A percentile compares a stretch with the other conserved stretches of the same genome.
Conservation (phyloP, 2,113 vertebrate genomes). For the Corynorhinus townsendii region DNA sequence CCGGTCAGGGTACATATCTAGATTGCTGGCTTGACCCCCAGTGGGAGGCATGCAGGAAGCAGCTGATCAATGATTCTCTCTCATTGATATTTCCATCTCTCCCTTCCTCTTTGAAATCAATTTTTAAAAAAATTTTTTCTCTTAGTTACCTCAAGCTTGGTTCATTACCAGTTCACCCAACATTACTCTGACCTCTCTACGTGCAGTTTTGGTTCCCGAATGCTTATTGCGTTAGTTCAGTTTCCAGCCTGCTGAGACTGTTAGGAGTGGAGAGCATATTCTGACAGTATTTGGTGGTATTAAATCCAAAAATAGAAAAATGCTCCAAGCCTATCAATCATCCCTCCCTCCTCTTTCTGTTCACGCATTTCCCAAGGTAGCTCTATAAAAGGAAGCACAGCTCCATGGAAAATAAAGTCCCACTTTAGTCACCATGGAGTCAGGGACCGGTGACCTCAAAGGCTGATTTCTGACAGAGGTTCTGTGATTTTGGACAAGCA, state of each 20-base stretch:
- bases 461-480: background rate
- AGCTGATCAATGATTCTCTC: too few relatives aligned
- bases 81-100: too few relatives aligned
- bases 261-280: background rate
- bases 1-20: too few relatives aligned
- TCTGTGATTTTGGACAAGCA: background rate
- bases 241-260: background rate
- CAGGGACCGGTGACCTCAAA: background rate
- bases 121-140: background rate
- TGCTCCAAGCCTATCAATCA: background rate
- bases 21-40: too few relatives aligned
- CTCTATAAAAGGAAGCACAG: background rate
- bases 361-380: background rate
- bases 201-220: background rate
- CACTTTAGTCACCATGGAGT: background rate
- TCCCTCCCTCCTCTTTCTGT: background rate
- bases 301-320: slow-evolving; percentile 7
- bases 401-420: background rate
- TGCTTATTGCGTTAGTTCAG: background rate
- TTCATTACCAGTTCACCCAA: background rate
- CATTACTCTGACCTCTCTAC: background rate
- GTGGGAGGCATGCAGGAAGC: too few relatives aligned
- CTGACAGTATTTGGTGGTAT: background rate
- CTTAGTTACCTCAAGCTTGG: background rate
- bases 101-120: too few relatives aligned